These are phyloP conservation scores for Siniperca scherzeri DNA, from an alignment of 2,797 vertebrate species.

Conservation along the genomic window DNA sequence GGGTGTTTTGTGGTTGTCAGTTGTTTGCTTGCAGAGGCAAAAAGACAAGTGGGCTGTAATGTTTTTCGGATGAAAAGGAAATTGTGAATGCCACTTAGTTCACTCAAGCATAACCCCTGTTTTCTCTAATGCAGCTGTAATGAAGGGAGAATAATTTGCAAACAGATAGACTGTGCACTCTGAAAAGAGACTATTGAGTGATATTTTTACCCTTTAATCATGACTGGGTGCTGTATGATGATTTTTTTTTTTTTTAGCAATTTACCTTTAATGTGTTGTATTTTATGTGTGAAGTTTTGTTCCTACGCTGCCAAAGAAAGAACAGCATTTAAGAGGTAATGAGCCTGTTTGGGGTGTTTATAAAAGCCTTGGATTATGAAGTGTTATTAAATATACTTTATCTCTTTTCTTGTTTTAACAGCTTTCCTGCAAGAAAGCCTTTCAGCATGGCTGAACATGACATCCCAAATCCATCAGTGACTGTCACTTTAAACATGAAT, in stretches of 20 bases:
- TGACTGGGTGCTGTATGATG: constrained; percentile 22
- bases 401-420: constrained; percentile 61
- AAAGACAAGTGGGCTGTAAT: constrained; percentile 13
- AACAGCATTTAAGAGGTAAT: constrained; percentile 19
- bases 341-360: constrained; percentile 32
- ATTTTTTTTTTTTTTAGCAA: constrained; percentile 3
- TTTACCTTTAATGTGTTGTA: constrained; percentile 39
- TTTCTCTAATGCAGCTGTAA: constrained; percentile 42
- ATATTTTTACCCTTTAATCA: constrained; percentile 58
- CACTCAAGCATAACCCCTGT: constrained; percentile 27
- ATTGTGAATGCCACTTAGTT: constrained; percentile 35
- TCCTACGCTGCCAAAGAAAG: not conserved
- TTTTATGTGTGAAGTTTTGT: constrained; percentile 23
- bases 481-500: constrained; percentile 24
- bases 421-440: constrained; percentile 41
- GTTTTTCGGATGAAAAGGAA: constrained; percentile 50
- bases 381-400: constrained; percentile 31
- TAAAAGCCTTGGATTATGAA: constrained; percentile 28
- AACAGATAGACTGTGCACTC: constrained; percentile 1
- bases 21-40: constrained; percentile 19
- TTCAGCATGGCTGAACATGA: constrained; percentile 29
- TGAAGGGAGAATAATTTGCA: constrained; percentile 38
- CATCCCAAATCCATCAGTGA: constrained; percentile 29
- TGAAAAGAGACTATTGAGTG: constrained; percentile 7
- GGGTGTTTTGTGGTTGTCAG: constrained; percentile 23